A percentile compares a stretch with the other conserved stretches of the same genome.
phyloP scores from a whole-genome alignment of 2,797 vertebrate genomes.

The Amblyopsis hoosieri region DNA sequence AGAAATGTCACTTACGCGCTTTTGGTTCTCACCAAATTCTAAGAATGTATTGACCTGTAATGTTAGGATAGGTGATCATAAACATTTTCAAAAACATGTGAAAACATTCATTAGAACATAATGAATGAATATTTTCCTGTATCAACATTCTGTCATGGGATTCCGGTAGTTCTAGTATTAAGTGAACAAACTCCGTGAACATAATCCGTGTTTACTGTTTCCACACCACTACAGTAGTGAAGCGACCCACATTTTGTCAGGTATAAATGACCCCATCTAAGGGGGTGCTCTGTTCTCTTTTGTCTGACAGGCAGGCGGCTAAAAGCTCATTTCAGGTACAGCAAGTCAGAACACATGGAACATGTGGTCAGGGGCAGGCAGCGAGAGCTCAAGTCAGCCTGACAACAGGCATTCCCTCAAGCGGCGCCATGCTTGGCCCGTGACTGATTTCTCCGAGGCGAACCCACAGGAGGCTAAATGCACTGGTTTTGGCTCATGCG shows the following conservation, averaged over 20 bases:
- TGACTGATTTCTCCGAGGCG: slow-evolving; percentile 71
- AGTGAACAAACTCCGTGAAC: no score
- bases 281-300: slow-evolving; percentile 38
- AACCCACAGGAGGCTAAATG: slow-evolving; percentile 66
- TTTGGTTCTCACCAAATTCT: no score
- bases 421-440: slow-evolving; percentile 58
- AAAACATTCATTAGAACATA: no score
- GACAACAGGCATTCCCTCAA: slow-evolving; percentile 69
- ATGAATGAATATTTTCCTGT: no score
- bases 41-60: no score
- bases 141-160: no score
- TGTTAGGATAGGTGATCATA: no score
- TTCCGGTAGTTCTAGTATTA: no score
- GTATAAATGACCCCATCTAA: slow-evolving; percentile 24
- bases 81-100: no score
- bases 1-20: no score
- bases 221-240: neutral
- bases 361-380: slow-evolving; percentile 51
- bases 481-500: slow-evolving; percentile 60
- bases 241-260: slow-evolving; percentile 16
- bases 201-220: neutral
- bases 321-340: slow-evolving; percentile 69
- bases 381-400: slow-evolving; percentile 61
- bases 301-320: slow-evolving; percentile 49
- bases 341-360: slow-evolving; percentile 58